Base-by-base conservation (phyloP, 37 sponge, comb jelly and placozoan species). In the Tethya wilhelma region DNA sequence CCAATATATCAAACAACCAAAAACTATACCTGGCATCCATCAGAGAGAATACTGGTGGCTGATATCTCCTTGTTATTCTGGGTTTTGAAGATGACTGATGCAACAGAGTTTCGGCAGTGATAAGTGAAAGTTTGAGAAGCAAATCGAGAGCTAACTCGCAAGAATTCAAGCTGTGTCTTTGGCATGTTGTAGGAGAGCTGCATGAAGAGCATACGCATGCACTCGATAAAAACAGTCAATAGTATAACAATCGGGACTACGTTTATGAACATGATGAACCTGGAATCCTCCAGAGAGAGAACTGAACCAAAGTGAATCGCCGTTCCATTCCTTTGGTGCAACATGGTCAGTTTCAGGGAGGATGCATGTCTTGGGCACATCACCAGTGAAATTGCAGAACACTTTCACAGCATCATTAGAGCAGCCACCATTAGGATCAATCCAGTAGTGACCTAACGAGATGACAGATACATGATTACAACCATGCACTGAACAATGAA, bases 391-490 rank as follows among this genome's bases (percentile, higher is more conserved):
- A 58, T 92, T 83, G 55, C 92, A 92, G 78, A 65, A 83, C 32
- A 92, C 92, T 28, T 69, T 33, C 1, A 92, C 70, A 73, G 92
- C 84, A 43, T 92, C 92, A 73, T 46, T 67, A 20, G 5, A 84
- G 75, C 92, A 92, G 28, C 92, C 92, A 36, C 81, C 92, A 79
- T 92, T 92, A 53, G 92, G 92, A 72, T 92, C 92, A 73, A 92
- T 73, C 92, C 92, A 92, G 77, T 87, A 92, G 75, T 60, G 26
- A 38, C 77, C 90, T 82, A 44, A n/a, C 17, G 11, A 36, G 40
- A 12, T 36, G 8, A 67, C 19, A 44, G 43, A 41, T 19, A 71
- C 8, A 31, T 25, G 29, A 41, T 6, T 20, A 67, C 8, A 38
- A 4, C 14, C 53, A 49, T 19, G n/a, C n/a, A n/a, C n/a, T n/a